A percentile compares a stretch with the other conserved stretches of the same genome.
phyloP scores from a whole-genome alignment of 2,113 vertebrate species.

The Hystrix brachyura region DNA sequence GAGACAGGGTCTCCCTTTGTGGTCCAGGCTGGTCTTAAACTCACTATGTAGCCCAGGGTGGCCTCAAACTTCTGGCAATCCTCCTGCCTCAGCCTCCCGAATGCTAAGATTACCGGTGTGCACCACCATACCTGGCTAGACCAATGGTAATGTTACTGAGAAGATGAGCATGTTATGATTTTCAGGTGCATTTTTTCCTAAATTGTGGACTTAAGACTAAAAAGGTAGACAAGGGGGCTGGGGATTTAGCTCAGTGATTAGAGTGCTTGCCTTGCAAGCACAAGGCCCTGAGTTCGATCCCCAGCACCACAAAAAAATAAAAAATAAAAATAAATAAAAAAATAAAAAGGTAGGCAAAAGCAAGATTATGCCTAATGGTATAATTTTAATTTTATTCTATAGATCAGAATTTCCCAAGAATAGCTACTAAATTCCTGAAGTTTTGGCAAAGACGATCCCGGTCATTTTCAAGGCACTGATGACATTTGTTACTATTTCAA shows the following conservation, averaged over 20 bases:
- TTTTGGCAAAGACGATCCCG: conserved; percentile 14
- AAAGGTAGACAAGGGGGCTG: neutral
- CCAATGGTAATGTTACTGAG: neutral
- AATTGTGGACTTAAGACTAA: neutral
- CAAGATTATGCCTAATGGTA: neutral
- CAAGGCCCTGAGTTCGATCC: too few species aligned
- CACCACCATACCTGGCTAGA: neutral
- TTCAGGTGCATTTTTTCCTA: neutral
- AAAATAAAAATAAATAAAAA: too few species aligned
- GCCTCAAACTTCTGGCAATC: too few species aligned
- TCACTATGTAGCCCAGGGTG: too few species aligned
- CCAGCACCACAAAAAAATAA: too few species aligned
- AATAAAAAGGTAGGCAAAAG: conserved; percentile 18
- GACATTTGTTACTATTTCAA: conserved; percentile 26
- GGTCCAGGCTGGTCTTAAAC: too few species aligned
- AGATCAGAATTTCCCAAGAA: neutral
- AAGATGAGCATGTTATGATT: neutral
- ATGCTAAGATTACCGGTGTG: too few species aligned
- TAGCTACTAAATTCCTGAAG: neutral
- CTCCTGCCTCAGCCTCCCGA: too few species aligned
- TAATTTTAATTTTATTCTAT: conserved; percentile 28
- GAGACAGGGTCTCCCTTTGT: too few species aligned
- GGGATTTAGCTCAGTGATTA: too few species aligned
- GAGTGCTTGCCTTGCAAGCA: too few species aligned
- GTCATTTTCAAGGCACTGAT: conserved; percentile 28